Evolutionary conservation across 2,888 invertebrate genomes (phyloP), one percentile per base, ranked within the genome.

Genomic region (Oxytorus armatus): DNA sequence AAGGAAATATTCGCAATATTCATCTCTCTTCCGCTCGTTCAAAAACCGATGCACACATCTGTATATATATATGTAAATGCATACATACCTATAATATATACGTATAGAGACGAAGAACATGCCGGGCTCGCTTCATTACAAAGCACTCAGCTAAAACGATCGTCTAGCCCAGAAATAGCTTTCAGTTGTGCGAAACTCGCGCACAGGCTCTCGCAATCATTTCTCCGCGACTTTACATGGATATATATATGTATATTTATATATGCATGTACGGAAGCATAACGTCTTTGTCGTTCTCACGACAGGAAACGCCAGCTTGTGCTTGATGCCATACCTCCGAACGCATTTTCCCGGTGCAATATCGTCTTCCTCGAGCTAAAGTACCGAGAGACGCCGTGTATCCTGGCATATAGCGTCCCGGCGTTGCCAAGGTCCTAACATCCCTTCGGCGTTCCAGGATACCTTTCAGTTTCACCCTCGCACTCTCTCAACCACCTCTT

Each of bases 101-200:
- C 42, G 39, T 68, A 51, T 68, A 68, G 16, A 16, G 33, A 18
- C 7, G 44, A 44, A 57, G 69, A 73, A 73, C 61, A 74, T 51
- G 70, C 77, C 69, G 59, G 83, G 82, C 82, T 77, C 81, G 75
- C 79, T 83, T 86, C 85, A 87, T 87, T 84, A 85, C 87, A 84
- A 85, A 86, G 86, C 84, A 85, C 86, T 87, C 82, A 83, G 83
- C 83, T 85, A 87, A 86, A 86, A 83, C 85, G 87, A 85, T 87
- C 84, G 86, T 83, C 78, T 79, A 72, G 81, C 75, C 75, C 75
- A 79, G 79, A 79, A 79, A 79, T 75, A 70, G 79, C 75, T 75
- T 66, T 66, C 65, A 69, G 70, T 65, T 51, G 65, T 65, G 42
- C 70, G 33, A 47, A 14, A 23, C 42, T 39, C 59, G 66, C 59